Percentiles rank a stretch among this genome's conserved stretches.
Conservation (phyloP, 1,140 invertebrate genomes). For the Macrobrachium rosenbergii region DNA sequence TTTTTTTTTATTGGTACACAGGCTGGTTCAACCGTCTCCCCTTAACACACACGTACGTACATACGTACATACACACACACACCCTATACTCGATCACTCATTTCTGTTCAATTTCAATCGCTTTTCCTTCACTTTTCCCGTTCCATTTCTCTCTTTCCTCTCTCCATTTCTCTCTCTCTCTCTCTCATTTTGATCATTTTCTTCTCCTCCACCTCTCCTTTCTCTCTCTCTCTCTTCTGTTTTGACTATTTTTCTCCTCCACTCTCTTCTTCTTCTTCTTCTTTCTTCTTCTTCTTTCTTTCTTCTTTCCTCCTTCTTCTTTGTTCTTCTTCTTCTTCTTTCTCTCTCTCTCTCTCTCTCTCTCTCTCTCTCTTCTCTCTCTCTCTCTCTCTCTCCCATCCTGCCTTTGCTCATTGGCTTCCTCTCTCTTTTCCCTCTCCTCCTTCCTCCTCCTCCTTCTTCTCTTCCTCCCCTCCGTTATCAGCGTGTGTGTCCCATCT, state of each 20-base stretch:
- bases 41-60: too few relatives aligned
- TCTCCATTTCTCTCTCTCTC: not conserved
- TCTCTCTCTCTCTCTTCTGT: not conserved
- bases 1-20: too few relatives aligned
- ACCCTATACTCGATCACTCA: too few relatives aligned
- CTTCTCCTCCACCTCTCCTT: not conserved
- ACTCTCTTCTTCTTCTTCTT: not conserved
- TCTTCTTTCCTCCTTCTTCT: not conserved
- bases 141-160: not conserved
- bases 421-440: not conserved
- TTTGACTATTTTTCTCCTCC: not conserved
- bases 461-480: not conserved
- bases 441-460: not conserved
- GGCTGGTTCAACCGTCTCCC: too few relatives aligned
- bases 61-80: too few relatives aligned
- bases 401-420: not conserved
- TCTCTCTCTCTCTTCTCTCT: not conserved
- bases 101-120: too few relatives aligned
- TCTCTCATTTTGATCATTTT: too few relatives aligned
- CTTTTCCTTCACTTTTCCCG: not conserved
- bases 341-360: not conserved
- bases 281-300: not conserved
- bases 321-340: not conserved
- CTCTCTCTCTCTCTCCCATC: not conserved
- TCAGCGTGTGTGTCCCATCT: not conserved